A percentile compares a stretch with the other conserved stretches of the same genome.
Evolutionary conservation across 2,113 vertebrate species (phyloP).

Genomic region (Perca schrenkii): DNA sequence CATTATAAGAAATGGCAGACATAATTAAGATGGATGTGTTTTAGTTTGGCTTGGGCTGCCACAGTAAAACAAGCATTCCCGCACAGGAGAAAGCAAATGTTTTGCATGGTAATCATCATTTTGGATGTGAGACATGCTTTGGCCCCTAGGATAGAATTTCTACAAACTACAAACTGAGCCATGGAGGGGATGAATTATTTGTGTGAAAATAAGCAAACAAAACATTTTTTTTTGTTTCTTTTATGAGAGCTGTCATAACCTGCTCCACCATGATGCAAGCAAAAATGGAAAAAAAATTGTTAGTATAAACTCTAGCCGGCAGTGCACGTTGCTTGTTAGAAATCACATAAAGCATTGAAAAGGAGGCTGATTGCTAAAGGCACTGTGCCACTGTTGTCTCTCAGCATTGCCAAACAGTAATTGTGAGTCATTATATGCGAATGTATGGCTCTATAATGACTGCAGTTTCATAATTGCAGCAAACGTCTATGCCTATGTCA

Average conservation of each 20-base stretch:
- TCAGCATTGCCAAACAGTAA: slow-evolving; percentile 49
- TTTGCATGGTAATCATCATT: slow-evolving; percentile 46
- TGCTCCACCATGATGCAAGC: slow-evolving; percentile 8
- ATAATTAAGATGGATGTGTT: slow-evolving; percentile 60
- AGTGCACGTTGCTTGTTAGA: not conserved
- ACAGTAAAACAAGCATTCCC: slow-evolving; percentile 34
- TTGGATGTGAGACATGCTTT: slow-evolving; percentile 33
- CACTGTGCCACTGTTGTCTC: slow-evolving; percentile 55
- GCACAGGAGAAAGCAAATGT: slow-evolving; percentile 28
- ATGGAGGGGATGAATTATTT: slow-evolving; percentile 19
- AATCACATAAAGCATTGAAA: slow-evolving; percentile 27
- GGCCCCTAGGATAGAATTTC: slow-evolving; percentile 28
- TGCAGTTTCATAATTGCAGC: slow-evolving; percentile 8
- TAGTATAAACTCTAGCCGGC: not conserved
- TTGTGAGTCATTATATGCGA: slow-evolving; percentile 54
- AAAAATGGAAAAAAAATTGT: slow-evolving; percentile 17
- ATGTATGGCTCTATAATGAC: slow-evolving; percentile 56
- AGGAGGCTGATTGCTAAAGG: slow-evolving; percentile 38
- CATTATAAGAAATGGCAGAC: slow-evolving; percentile 45
- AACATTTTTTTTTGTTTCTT: slow-evolving; percentile 3
- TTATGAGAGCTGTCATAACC: slow-evolving; percentile 11
- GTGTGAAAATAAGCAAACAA: slow-evolving; percentile 18
- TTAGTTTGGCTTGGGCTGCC: slow-evolving; percentile 35
- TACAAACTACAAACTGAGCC: not conserved
- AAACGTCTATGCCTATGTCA: slow-evolving; percentile 8